phyloP scores from a whole-genome alignment of 2,888 invertebrate species.

The Lysandra bellargus region DNA sequence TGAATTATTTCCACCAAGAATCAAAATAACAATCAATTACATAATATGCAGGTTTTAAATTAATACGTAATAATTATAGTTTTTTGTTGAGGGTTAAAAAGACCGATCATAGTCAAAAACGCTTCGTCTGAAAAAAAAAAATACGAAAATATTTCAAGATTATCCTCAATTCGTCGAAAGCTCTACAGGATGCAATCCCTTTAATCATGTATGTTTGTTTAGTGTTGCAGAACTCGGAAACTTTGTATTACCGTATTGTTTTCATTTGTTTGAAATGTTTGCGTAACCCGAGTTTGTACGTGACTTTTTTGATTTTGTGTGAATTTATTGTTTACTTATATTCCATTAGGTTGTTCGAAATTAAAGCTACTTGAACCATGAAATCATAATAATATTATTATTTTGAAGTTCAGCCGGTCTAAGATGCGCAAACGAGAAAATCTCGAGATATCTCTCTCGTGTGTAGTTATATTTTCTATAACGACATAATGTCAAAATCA shows the following conservation, averaged over 20 bases:
- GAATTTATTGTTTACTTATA: neutral
- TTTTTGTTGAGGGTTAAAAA: too few relatives aligned
- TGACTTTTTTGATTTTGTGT: slow-evolving; percentile 20
- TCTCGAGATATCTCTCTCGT: too few relatives aligned
- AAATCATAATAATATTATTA: neutral
- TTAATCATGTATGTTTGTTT: slow-evolving; percentile 20
- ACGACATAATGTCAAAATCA: too few relatives aligned
- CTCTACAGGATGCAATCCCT: slow-evolving; percentile 7
- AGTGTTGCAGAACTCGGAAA: neutral
- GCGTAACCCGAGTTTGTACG: slow-evolving; percentile 21
- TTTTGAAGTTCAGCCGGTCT: too few relatives aligned
- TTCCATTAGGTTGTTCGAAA: neutral
- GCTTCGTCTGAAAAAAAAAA: neutral
- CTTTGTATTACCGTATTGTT: slow-evolving; percentile 26
- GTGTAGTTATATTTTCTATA: too few relatives aligned
- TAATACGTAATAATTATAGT: too few relatives aligned
- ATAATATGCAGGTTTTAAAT: too few relatives aligned
- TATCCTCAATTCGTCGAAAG: neutral
- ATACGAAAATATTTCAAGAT: neutral
- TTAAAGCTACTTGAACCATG: neutral
- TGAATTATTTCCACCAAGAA: too few relatives aligned
- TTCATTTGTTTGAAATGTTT: slow-evolving; percentile 23
- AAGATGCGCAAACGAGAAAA: too few relatives aligned
- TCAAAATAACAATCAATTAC: too few relatives aligned
- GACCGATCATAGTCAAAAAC: too few relatives aligned